Evolutionary conservation across 2,888 invertebrate species (phyloP).

Genomic region (Eupeodes luniger): DNA sequence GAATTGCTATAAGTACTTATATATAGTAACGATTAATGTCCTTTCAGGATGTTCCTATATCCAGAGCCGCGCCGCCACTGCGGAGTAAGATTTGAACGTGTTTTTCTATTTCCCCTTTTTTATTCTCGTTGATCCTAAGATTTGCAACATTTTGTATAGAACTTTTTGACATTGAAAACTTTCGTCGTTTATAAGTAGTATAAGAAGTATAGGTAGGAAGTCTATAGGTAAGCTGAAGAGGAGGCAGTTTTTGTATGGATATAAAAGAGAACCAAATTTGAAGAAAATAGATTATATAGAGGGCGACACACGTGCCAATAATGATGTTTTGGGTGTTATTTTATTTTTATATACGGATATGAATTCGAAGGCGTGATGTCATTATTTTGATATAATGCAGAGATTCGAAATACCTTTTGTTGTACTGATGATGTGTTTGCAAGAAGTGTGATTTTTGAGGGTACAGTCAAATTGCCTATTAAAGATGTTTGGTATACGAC

Average conservation of each 20-base stretch:
- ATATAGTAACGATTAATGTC: slow-evolving; percentile 26
- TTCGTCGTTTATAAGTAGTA: background rate
- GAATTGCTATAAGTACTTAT: no score
- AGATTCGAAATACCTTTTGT: background rate
- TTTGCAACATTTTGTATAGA: slow-evolving; percentile 42
- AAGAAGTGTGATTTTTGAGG: slow-evolving; percentile 8
- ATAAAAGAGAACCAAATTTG: slow-evolving; percentile 5
- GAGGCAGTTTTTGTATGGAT: background rate
- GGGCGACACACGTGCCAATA: slow-evolving; percentile 77
- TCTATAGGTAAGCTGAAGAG: background rate
- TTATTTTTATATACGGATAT: slow-evolving; percentile 40
- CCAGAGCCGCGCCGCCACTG: background rate
- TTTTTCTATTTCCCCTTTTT: slow-evolving; percentile 32
- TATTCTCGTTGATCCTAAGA: slow-evolving; percentile 3
- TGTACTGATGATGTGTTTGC: background rate
- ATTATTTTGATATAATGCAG: slow-evolving; percentile 75
- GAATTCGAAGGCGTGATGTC: slow-evolving; percentile 76
- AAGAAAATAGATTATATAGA: slow-evolving; percentile 69
- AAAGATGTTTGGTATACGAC: background rate
- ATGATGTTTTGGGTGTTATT: slow-evolving; percentile 67
- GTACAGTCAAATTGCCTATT: background rate
- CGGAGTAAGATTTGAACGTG: slow-evolving; percentile 25
- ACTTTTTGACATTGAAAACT: slow-evolving; percentile 58
- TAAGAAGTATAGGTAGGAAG: no score
- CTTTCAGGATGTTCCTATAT: slow-evolving; percentile 22